Base-by-base conservation (phyloP, 2,888 invertebrate species). In the Sminthurinus aureus region DNA sequence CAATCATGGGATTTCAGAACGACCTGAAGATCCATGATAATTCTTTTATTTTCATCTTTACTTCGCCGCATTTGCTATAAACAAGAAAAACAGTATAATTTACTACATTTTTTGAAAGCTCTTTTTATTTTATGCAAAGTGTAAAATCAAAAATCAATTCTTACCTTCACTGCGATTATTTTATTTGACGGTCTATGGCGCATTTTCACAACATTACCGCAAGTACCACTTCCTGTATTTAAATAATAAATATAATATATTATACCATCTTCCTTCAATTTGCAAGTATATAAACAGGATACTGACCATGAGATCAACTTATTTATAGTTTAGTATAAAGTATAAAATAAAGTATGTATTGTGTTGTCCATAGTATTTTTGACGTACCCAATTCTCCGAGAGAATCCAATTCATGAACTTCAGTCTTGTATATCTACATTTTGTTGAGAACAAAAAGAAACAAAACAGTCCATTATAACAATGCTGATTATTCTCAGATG, bases 161-260 rank as follows among this genome's bases (percentile, higher is more conserved):
- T 90, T 91, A 96, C 96, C 92, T 98, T 98, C 3, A 98, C 98
- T 88, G 98, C 98, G 89, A 98, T 96, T 83, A 96, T 93, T 89
- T 94, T 94, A 67, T 93, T 93, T 85, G 97, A 97, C 0, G 95
- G 94, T 90, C 93, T 94, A 90, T 98, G 98, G 88, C 93, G 91
- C 98, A 98, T 98, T 91, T 98, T 98, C 64, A 98, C 96, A 12
- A 99, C 99, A 91, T 98, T 98, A 12, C 99, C 99, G 90, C 98
- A 99, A 18, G 98, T 98, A 18, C 98, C 98, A 90, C 95, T 96
- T 82, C 97, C 97, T 83, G 38, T 38, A 38, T 38, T 4, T 38
- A 38, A 1, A 38, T 38, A 38, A 38, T 38, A 38, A 38, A 38
- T 38, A 38, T 38, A 4, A 38, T 38, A 4, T 38, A 38, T 38